Percentiles rank a stretch among this genome's conserved stretches.
These are phyloP conservation scores for Erpornis zantholeuca DNA, from an alignment of 2,113 vertebrate genomes.

Conservation along the genomic window DNA sequence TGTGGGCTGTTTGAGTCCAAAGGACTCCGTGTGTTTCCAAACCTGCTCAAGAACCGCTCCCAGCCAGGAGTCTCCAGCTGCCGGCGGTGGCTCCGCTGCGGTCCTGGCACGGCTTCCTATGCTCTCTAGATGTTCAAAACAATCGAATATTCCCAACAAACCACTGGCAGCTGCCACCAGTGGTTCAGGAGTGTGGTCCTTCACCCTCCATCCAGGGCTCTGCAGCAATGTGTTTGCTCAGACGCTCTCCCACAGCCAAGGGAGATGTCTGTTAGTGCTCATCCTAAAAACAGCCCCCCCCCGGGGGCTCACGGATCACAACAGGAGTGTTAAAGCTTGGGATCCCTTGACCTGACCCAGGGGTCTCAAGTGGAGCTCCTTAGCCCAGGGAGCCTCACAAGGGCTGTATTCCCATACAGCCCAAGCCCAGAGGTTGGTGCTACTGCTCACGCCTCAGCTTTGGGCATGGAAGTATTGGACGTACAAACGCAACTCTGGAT, in stretches of 20 bases:
- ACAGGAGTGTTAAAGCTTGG: not conserved
- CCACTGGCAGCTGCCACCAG: not conserved
- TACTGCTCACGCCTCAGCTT: not conserved
- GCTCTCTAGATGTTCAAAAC: not conserved
- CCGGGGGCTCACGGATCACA: not conserved
- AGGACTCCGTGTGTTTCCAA: not conserved
- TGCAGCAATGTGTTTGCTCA: not conserved
- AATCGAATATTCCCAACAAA: not conserved
- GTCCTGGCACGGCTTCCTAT: not conserved
- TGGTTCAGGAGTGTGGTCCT: not conserved
- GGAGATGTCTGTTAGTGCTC: rapidly evolving
- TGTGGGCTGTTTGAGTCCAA: not conserved
- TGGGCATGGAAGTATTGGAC: rapidly evolving
- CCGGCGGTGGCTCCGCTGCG: rapidly evolving
- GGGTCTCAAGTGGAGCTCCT: not conserved
- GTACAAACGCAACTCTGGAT: not conserved
- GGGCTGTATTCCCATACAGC: not conserved
- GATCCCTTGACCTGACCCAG: rapidly evolving
- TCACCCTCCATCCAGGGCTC: rapidly evolving
- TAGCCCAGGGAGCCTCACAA: not conserved
- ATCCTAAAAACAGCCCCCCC: not conserved
- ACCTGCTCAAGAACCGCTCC: not conserved
- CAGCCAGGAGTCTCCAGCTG: not conserved
- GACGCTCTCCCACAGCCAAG: rapidly evolving
- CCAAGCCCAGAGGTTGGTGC: not conserved